These are phyloP conservation scores for Mormyrus lacerda DNA, from an alignment of 2,113 vertebrate genomes.

Conservation along the genomic window DNA sequence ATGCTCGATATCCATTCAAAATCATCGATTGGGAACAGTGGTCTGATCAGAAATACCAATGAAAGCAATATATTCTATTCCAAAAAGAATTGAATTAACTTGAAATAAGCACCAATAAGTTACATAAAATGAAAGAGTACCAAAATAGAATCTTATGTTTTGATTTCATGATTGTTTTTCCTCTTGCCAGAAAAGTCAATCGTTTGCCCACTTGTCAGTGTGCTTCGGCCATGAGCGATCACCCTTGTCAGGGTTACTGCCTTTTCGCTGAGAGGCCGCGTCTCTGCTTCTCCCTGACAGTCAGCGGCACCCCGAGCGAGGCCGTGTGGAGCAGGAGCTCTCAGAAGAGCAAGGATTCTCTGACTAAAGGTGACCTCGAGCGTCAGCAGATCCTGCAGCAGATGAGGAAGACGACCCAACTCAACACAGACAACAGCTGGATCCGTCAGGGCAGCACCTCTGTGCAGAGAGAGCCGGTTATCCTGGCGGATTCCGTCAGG, in stretches of 20 bases:
- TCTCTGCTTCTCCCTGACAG: not conserved
- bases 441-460: conserved; percentile 75
- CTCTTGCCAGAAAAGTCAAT: not conserved
- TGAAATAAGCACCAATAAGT: not conserved
- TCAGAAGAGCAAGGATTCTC: conserved; percentile 40
- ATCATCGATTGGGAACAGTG: not conserved
- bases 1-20: not conserved
- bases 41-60: not conserved
- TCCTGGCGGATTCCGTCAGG: conserved; percentile 63
- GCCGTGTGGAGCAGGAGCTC: not conserved
- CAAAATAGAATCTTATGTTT: not conserved
- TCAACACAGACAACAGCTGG: conserved; percentile 91
- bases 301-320: not conserved
- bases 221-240: not conserved
- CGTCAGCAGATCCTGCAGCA: conserved; percentile 86
- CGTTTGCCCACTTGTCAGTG: not conserved
- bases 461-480: conserved; percentile 68
- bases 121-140: not conserved
- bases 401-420: conserved; percentile 86
- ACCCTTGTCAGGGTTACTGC: not conserved
- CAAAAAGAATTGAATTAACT: not conserved
- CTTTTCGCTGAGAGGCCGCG: not conserved
- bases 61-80: not conserved
- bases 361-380: conserved; percentile 71
- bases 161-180: not conserved